phyloP scores from a whole-genome alignment of 2,888 invertebrate species.

The Ectobius pallidus region DNA sequence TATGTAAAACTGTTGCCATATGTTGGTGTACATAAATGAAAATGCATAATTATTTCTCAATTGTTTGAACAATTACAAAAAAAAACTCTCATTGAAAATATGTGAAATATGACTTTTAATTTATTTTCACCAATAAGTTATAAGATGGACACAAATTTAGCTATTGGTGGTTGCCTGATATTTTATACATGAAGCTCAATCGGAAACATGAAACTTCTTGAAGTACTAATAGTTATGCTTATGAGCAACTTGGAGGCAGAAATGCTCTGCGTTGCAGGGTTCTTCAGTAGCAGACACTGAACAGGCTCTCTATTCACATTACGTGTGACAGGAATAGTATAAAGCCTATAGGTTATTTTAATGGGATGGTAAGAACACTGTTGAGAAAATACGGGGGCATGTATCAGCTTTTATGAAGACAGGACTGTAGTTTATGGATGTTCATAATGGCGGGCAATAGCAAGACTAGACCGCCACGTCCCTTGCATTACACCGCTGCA shows the following conservation, averaged over 20 bases:
- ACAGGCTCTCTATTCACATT: slow-evolving; percentile 19
- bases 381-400: slow-evolving; percentile 37
- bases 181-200: too few species aligned
- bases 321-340: slow-evolving; percentile 28
- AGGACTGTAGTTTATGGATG: slow-evolving; percentile 37
- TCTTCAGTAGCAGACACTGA: neutral
- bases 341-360: slow-evolving; percentile 41
- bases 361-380: slow-evolving; percentile 37
- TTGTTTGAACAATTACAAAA: too few species aligned
- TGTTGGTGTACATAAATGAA: too few species aligned
- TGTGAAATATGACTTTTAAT: too few species aligned
- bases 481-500: neutral
- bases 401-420: slow-evolving; percentile 42
- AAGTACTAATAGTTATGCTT: too few species aligned
- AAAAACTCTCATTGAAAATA: too few species aligned
- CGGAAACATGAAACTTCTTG: too few species aligned
- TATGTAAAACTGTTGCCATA: too few species aligned
- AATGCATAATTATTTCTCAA: too few species aligned
- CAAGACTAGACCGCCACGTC: neutral
- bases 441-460: slow-evolving; percentile 32
- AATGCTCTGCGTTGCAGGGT: neutral
- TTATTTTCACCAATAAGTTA: too few species aligned
- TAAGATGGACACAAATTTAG: too few species aligned
- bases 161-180: too few species aligned
- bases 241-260: neutral